phyloP scores from a whole-genome alignment of 2,797 vertebrate genomes.

The Oophaga sylvatica region DNA sequence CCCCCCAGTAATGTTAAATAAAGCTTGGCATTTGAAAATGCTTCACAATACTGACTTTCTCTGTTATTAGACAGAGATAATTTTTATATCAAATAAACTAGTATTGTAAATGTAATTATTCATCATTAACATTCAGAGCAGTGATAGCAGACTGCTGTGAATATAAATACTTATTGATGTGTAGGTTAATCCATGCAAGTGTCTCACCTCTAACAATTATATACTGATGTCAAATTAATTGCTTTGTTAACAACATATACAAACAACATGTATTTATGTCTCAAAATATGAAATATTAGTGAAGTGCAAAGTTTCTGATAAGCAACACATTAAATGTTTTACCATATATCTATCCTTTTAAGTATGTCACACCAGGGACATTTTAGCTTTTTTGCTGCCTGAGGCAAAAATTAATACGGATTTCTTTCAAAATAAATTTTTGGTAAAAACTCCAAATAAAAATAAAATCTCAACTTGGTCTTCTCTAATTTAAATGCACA shows the following conservation, averaged over 20 bases:
- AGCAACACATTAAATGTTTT: no score
- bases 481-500: no score
- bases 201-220: slow-evolving; percentile 17
- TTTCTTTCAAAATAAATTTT: no score
- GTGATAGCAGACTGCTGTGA: not conserved
- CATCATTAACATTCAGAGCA: not conserved
- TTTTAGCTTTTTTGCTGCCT: no score
- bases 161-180: slow-evolving; percentile 1
- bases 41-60: not conserved
- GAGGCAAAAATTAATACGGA: no score
- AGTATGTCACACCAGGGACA: no score
- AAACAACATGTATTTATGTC: slow-evolving; percentile 10
- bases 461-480: no score
- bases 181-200: not conserved
- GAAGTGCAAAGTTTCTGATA: not conserved
- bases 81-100: not conserved
- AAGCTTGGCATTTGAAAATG: not conserved
- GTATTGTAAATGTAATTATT: not conserved
- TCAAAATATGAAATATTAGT: not conserved
- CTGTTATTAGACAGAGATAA: not conserved
- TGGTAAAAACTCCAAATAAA: no score
- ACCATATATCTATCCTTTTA: no score
- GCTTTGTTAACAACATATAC: slow-evolving; percentile 17
- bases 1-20: not conserved
- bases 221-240: slow-evolving; percentile 12